These are phyloP conservation scores for Mormoops blainvillei DNA, from an alignment of 2,113 vertebrate species.

Conservation along the genomic window DNA sequence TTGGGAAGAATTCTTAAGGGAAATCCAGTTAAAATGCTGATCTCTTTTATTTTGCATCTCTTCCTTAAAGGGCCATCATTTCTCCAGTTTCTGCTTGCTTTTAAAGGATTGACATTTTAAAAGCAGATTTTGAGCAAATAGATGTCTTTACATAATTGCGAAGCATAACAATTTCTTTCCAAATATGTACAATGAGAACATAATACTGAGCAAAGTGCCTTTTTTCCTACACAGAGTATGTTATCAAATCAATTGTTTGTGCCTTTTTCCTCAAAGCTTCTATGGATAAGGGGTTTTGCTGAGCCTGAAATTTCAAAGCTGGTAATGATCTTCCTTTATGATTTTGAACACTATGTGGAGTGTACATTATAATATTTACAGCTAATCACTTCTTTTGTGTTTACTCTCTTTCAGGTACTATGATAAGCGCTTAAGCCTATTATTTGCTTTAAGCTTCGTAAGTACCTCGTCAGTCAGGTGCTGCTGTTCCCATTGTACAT, in stretches of 20 bases:
- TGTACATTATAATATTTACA: not conserved
- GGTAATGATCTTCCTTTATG: not conserved
- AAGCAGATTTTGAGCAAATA: not conserved
- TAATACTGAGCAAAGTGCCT: not conserved
- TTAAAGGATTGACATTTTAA: not conserved
- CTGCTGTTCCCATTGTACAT: not conserved
- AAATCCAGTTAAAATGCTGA: not conserved
- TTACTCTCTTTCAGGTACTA: not conserved
- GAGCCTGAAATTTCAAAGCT: not conserved
- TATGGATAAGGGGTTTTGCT: not conserved
- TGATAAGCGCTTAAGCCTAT: not conserved
- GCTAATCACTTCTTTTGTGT: not conserved
- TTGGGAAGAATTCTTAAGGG: not conserved
- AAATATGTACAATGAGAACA: not conserved
- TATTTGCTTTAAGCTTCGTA: not conserved
- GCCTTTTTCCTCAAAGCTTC: not conserved
- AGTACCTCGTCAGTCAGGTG: not conserved
- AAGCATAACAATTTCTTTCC: not conserved
- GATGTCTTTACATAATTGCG: not conserved
- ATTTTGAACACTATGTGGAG: not conserved
- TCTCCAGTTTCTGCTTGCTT: not conserved
- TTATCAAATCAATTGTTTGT: not conserved
- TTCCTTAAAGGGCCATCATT: not conserved
- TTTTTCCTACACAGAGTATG: not conserved
- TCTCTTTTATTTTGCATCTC: not conserved